Base-by-base conservation (phyloP, 2,797 vertebrate genomes). In the Sternarchorhynchus goeldii region DNA sequence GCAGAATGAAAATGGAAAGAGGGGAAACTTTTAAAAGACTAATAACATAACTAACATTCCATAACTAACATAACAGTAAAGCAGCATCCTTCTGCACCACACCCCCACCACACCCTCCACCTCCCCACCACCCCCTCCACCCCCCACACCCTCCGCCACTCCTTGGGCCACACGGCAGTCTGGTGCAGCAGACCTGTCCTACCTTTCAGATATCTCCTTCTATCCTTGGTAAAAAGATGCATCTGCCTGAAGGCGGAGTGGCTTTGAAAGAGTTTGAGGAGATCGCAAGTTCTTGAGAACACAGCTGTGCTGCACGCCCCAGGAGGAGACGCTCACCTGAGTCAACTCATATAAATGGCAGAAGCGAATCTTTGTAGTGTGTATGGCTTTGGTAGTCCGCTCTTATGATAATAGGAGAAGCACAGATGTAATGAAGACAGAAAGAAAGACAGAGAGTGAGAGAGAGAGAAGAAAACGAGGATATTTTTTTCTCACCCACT, bases 171-270 rank as follows among this genome's bases (percentile, higher is more conserved):
- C 60, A 63, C 55, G 63, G 60, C 45, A 18, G 55, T 63, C 50
- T 25, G 14, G 32, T 29, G 16, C 31, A 56, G 36, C 31, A 60
- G 58, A 32, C 53, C 39, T 53, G 41, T 75, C 82, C 77, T 72
- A 85, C 84, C 78, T 88, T 83, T 84, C 25, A 86, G 58, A 77
- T 70, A 82, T 80, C 53, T 75, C 64, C 64, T 70, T 73, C 77
- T 82, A 77, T 80, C 80, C 59, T 82, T 77, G 21, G 83, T 84
- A 79, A 82, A 76, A 71, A 86, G 79, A 88, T 82, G 82, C 85
- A 87, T 84, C 77, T 6, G 21, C 70, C 53, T 29, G 36, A 70
- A 6, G 17, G 58, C n/a, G 20, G 16, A n/a, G 67, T 20, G 29
- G 34, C 45, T 63, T 36, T 73, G 17, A 56, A 65, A 31, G n/a